These are phyloP conservation scores for Bombus consobrinus DNA, from an alignment of 1,140 invertebrate genomes.

Conservation along the genomic window DNA sequence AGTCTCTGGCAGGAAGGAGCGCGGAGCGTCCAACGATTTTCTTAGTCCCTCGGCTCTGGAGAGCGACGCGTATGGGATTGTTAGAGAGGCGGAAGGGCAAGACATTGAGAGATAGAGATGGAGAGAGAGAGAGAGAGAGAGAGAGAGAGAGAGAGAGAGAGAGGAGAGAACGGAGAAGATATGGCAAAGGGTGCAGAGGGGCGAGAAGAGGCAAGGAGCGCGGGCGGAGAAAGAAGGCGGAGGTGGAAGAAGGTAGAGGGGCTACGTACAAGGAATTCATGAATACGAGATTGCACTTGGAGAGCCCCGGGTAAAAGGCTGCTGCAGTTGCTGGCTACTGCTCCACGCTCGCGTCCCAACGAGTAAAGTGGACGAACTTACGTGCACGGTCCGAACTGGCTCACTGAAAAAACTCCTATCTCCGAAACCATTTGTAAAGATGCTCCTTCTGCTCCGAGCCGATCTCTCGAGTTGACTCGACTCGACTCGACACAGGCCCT, in stretches of 20 bases:
- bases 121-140: too few relatives aligned
- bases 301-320: slow-evolving; percentile 66
- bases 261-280: slow-evolving; percentile 73
- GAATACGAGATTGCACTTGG: slow-evolving; percentile 75
- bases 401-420: slow-evolving; percentile 26
- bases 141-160: too few relatives aligned
- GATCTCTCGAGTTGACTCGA: background rate
- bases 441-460: background rate
- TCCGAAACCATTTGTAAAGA: slow-evolving; percentile 17
- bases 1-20: background rate
- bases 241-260: slow-evolving; percentile 51
- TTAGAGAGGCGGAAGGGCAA: slow-evolving; percentile 2
- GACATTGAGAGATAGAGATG: background rate
- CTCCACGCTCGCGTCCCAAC: slow-evolving; percentile 46
- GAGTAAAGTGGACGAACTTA: slow-evolving; percentile 51
- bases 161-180: too few relatives aligned
- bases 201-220: slow-evolving; percentile 1
- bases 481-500: too few relatives aligned
- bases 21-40: slow-evolving; percentile 19
- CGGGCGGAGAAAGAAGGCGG: slow-evolving; percentile 19
- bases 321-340: slow-evolving; percentile 64
- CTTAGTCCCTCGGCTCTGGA: slow-evolving; percentile 13
- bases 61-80: slow-evolving; percentile 37
- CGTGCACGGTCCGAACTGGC: slow-evolving; percentile 24
- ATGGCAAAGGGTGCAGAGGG: background rate